Conservation (phyloP, 2,797 vertebrate genomes). For the Lacerta viridis region DNA sequence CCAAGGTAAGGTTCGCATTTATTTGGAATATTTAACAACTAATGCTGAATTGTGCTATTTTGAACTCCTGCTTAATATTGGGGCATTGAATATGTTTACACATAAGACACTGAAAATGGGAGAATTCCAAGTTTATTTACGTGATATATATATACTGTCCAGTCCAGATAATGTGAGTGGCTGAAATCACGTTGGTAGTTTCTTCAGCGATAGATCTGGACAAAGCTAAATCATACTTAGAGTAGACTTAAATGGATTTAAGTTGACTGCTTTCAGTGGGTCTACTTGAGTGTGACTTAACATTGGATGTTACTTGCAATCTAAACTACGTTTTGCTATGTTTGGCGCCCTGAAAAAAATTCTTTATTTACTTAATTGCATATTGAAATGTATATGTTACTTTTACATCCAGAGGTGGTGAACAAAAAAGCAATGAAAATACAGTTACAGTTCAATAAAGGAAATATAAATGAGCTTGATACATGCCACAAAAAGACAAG, state of each 20-base stretch:
- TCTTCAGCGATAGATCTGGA: background rate
- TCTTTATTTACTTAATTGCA: background rate
- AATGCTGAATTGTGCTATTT: background rate
- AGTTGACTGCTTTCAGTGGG: too few species aligned
- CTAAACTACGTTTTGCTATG: background rate
- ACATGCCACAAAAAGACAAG: background rate
- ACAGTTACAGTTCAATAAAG: too few species aligned
- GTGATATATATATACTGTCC: background rate
- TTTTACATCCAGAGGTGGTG: too few species aligned
- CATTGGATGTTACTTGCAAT: background rate
- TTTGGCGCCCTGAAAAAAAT: background rate
- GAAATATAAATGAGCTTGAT: background rate
- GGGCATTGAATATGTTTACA: background rate
- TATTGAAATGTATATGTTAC: background rate
- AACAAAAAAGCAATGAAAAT: too few species aligned
- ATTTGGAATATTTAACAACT: background rate
- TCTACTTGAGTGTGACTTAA: too few species aligned
- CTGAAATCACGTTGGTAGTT: background rate
- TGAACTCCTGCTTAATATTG: background rate
- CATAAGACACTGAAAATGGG: background rate
- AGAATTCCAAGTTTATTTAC: background rate
- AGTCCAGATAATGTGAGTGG: background rate
- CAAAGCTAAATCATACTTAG: background rate
- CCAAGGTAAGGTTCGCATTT: constrained; percentile 86
- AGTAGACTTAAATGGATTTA: too few species aligned